Evolutionary conservation across 1,140 invertebrate genomes (phyloP).

Genomic region (Drosophila seguyi): DNA sequence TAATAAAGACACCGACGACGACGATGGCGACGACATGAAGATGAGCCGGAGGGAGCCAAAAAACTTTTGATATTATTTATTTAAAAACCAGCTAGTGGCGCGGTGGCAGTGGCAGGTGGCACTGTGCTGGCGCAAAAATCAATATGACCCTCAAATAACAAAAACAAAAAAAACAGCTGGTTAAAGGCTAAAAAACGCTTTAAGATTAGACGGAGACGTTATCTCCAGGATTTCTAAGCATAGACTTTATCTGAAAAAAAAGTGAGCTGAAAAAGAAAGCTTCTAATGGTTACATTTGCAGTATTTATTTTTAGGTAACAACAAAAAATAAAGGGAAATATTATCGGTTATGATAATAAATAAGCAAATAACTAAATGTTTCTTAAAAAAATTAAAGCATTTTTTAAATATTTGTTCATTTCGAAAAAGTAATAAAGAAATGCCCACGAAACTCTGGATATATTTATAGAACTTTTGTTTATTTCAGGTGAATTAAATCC

Average conservation of each 20-base stretch:
- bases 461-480: too few species aligned
- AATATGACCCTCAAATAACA: constrained; percentile 27
- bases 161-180: background rate
- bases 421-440: too few species aligned
- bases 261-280: too few species aligned
- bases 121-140: constrained; percentile 36
- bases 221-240: background rate
- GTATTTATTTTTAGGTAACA: background rate
- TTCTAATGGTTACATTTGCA: background rate
- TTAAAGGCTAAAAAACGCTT: constrained; percentile 28
- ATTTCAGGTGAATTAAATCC: too few species aligned
- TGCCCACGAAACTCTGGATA: too few species aligned
- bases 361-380: too few species aligned
- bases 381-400: too few species aligned
- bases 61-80: constrained; percentile 73
- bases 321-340: background rate
- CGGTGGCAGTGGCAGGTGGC: background rate
- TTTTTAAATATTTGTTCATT: too few species aligned
- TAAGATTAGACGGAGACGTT: background rate
- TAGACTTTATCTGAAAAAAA: background rate
- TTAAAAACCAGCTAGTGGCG: constrained; percentile 52
- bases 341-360: too few species aligned
- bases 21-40: constrained; percentile 41
- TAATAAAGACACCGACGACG: constrained; percentile 48
- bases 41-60: constrained; percentile 32